Evolutionary conservation across 2,888 invertebrate genomes (phyloP).

Genomic region (Flexamia atlantica): DNA sequence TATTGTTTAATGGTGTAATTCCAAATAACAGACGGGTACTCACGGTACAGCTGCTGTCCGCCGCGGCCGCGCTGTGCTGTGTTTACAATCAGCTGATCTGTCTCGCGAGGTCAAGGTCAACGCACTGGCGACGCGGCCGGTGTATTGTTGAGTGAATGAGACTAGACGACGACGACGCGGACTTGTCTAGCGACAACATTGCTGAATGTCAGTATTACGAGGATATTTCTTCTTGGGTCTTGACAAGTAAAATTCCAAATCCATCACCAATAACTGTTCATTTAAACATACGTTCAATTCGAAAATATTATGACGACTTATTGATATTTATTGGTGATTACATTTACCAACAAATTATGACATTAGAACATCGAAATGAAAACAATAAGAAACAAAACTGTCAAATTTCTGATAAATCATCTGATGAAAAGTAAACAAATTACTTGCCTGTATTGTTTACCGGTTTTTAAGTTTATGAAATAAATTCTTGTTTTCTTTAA

Average conservation of each 20-base stretch:
- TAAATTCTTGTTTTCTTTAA: too few relatives aligned
- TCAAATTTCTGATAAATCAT: too few relatives aligned
- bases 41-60: not conserved
- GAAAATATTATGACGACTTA: constrained; percentile 4
- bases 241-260: not conserved
- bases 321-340: not conserved
- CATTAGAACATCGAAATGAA: too few relatives aligned
- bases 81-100: not conserved
- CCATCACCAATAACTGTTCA: not conserved
- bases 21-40: too few relatives aligned
- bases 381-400: too few relatives aligned
- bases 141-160: constrained; percentile 1
- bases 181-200: not conserved
- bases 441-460: too few relatives aligned
- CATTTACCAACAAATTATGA: too few relatives aligned
- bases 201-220: not conserved
- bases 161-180: not conserved
- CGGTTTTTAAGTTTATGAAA: too few relatives aligned
- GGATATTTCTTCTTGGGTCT: not conserved
- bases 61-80: not conserved
- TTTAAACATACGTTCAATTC: not conserved
- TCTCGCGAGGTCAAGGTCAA: not conserved
- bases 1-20: too few relatives aligned
- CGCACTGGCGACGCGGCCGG: not conserved
- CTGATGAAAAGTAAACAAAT: too few relatives aligned